These are phyloP conservation scores for Drosophila pallidifrons DNA, from an alignment of 1,140 invertebrate genomes.

Conservation along the genomic window DNA sequence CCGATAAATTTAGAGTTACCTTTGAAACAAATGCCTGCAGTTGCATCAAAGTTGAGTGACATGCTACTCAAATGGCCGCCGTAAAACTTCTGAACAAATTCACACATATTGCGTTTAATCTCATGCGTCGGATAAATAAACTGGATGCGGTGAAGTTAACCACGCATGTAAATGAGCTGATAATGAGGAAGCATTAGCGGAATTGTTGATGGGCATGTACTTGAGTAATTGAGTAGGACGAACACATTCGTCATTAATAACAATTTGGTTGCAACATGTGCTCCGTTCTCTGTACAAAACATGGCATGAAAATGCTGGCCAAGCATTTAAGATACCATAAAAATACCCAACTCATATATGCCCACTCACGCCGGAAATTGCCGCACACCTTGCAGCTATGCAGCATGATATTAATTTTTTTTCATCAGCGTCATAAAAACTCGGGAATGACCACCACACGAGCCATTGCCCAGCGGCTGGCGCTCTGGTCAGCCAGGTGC, in stretches of 20 bases:
- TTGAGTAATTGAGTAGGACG: conserved; percentile 25
- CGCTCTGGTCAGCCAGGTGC: conserved; percentile 27
- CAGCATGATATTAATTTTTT: conserved; percentile 61
- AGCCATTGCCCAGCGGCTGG: conserved; percentile 34
- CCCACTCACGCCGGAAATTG: conserved; percentile 74
- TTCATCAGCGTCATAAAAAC: conserved; percentile 65
- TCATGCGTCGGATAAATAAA: conserved; percentile 8
- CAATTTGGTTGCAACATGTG: conserved; percentile 62
- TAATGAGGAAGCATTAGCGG: conserved; percentile 4
- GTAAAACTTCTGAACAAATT: conserved; percentile 34
- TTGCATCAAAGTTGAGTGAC: no score
- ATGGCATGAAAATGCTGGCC: conserved; percentile 1
- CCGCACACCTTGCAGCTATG: conserved; percentile 79
- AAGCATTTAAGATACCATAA: conserved; percentile 35
- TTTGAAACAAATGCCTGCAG: no score
- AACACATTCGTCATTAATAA: conserved; percentile 57
- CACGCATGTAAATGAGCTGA: not conserved
- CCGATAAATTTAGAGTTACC: no score
- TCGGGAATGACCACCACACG: conserved; percentile 50
- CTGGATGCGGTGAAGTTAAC: not conserved
- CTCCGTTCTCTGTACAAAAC: not conserved
- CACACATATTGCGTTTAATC: conserved; percentile 1
- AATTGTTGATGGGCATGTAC: conserved; percentile 16
- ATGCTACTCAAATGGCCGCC: no score
- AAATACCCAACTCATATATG: conserved; percentile 40